phyloP scores from a whole-genome alignment of 2,797 vertebrate species.

The Pseudochirops cupreus region DNA sequence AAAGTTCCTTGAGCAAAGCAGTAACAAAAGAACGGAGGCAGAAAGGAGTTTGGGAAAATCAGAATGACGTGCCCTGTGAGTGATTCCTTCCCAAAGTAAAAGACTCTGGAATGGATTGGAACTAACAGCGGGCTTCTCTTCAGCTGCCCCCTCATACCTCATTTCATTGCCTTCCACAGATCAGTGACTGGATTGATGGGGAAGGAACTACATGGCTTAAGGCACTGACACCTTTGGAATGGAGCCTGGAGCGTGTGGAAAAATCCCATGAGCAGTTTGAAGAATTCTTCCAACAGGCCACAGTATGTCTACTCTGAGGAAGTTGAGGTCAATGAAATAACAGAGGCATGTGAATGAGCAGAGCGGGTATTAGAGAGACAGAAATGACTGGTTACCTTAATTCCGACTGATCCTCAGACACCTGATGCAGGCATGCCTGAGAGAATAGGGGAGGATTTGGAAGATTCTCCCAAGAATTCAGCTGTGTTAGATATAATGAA shows the following conservation, averaged over 20 bases:
- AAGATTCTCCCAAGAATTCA: neutral
- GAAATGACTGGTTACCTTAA: neutral
- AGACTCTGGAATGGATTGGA: neutral
- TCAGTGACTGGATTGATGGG: conserved; percentile 89
- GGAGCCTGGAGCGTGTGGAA: conserved; percentile 82
- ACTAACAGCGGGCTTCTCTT: fast-evolving
- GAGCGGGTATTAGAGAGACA: no score
- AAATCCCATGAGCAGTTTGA: conserved; percentile 81
- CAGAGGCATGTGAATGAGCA: neutral
- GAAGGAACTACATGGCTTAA: conserved; percentile 87
- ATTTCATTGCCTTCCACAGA: conserved; percentile 80
- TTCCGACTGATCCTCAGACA: neutral
- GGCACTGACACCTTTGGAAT: conserved; percentile 81
- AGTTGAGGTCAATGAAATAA: neutral
- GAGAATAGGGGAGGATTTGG: neutral
- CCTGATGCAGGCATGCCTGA: neutral
- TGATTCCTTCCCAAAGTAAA: neutral
- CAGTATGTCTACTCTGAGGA: conserved; percentile 86
- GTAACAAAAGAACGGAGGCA: neutral
- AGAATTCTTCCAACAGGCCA: conserved; percentile 87
- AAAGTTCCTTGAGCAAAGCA: fast-evolving
- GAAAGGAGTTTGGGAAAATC: neutral
- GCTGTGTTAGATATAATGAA: neutral
- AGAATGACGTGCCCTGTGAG: neutral
- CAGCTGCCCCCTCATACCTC: fast-evolving